Percentiles rank a stretch among this genome's conserved stretches.
phyloP scores from a whole-genome alignment of 2,113 vertebrate genomes.

The Paedocypris sp. region DNA sequence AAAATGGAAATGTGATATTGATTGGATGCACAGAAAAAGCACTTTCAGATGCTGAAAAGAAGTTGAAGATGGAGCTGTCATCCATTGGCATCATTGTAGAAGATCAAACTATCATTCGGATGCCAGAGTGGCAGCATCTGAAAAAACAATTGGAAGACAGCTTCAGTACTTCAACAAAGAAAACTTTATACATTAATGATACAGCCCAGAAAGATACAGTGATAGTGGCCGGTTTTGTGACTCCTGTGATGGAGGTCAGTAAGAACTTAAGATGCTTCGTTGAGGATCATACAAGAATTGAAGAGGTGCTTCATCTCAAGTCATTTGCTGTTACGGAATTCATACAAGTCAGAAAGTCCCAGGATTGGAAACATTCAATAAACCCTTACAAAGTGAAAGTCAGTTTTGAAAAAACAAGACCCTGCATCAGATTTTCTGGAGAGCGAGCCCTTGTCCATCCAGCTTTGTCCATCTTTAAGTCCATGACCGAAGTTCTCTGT shows the following conservation, averaged over 20 bases:
- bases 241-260: constrained; percentile 49
- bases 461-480: constrained; percentile 26
- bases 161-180: constrained; percentile 40
- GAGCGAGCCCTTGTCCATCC: constrained; percentile 51
- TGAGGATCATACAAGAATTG: constrained; percentile 40
- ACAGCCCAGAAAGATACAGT: constrained; percentile 34
- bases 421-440: constrained; percentile 57
- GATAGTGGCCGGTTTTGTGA: constrained; percentile 57
- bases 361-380: constrained; percentile 29
- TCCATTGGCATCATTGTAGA: constrained; percentile 45
- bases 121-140: constrained; percentile 53
- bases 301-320: constrained; percentile 44
- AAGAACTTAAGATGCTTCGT: constrained; percentile 55
- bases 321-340: constrained; percentile 50
- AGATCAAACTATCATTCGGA: constrained; percentile 45
- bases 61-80: constrained; percentile 47
- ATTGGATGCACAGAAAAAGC: constrained; percentile 39
- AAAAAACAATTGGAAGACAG: constrained; percentile 21
- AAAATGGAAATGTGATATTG: constrained; percentile 47
- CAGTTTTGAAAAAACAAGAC: constrained; percentile 32
- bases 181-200: constrained; percentile 35
- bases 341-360: constrained; percentile 49
- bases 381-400: constrained; percentile 46
- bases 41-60: constrained; percentile 61
- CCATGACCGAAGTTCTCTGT: constrained; percentile 39